Evolutionary conservation across 2,888 invertebrate species (phyloP).

Genomic region (Parelbella ahira): DNA sequence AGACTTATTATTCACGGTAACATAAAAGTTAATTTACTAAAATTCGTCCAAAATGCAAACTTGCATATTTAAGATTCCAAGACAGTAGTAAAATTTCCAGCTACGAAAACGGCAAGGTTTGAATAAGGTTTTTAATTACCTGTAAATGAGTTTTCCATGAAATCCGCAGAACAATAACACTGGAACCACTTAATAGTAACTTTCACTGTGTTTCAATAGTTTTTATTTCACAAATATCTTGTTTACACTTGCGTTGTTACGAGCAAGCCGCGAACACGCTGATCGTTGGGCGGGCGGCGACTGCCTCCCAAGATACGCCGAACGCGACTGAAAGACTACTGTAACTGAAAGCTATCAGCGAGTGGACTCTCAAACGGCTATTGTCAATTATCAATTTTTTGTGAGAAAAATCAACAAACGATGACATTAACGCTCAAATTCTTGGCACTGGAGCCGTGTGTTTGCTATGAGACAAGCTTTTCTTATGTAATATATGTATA

Average conservation of each 20-base stretch:
- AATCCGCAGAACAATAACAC: constrained; percentile 5
- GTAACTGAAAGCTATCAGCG: constrained; percentile 19
- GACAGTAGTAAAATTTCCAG: too few species aligned
- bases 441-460: too few species aligned
- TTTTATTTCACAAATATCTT: constrained; percentile 22
- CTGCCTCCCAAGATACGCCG: constrained; percentile 41
- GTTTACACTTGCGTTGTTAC: constrained; percentile 23
- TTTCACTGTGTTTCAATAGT: constrained; percentile 11
- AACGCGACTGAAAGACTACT: constrained; percentile 42
- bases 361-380: constrained; percentile 15
- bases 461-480: too few species aligned
- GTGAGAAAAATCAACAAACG: constrained; percentile 22
- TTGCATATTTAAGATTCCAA: too few species aligned
- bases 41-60: too few species aligned
- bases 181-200: constrained; percentile 12
- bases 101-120: too few species aligned
- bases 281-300: constrained; percentile 53
- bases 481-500: too few species aligned
- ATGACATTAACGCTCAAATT: constrained; percentile 28
- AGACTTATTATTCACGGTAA: too few species aligned
- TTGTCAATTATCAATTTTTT: constrained; percentile 31
- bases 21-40: too few species aligned
- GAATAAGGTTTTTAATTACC: constrained; percentile 12
- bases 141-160: neutral
- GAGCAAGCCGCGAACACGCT: constrained; percentile 18